These are phyloP conservation scores for Zapus hudsonius DNA, from an alignment of 2,113 vertebrate genomes.

Conservation along the genomic window DNA sequence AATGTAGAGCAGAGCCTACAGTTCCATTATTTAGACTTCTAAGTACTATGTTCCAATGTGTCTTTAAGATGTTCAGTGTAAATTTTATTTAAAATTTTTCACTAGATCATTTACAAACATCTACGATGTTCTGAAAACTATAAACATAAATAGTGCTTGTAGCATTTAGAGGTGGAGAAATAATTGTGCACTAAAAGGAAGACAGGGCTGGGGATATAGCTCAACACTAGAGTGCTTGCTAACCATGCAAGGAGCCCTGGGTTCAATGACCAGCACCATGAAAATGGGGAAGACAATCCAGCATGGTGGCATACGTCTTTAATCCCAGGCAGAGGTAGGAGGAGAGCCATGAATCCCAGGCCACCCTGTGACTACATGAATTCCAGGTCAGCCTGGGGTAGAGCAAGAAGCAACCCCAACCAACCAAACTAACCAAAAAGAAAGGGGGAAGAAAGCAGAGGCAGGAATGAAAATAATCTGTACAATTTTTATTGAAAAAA, in stretches of 20 bases:
- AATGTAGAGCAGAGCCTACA: neutral
- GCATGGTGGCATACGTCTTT: too few relatives aligned
- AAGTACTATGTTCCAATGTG: neutral
- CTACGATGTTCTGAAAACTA: neutral
- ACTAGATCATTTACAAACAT: neutral
- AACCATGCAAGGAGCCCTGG: accelerated
- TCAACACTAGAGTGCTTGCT: neutral
- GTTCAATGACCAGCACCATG: neutral
- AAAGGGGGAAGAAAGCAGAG: neutral
- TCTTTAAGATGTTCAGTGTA: neutral
- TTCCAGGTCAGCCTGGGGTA: too few relatives aligned
- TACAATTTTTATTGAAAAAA: neutral
- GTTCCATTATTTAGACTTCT: conserved; percentile 11
- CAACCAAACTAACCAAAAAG: too few relatives aligned
- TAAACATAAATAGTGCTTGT: neutral
- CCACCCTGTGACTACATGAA: too few relatives aligned
- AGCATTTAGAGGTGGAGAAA: neutral
- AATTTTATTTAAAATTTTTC: conserved; percentile 14
- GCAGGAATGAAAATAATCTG: neutral
- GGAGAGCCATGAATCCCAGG: too few relatives aligned
- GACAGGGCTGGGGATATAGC: too few relatives aligned
- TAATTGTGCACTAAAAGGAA: neutral
- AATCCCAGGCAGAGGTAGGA: too few relatives aligned
- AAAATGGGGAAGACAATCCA: too few relatives aligned
- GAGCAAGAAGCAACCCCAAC: too few relatives aligned